Percentiles rank a stretch among this genome's conserved stretches.
phyloP scores from a whole-genome alignment of 2,888 invertebrate species.

The Timema cristinae region DNA sequence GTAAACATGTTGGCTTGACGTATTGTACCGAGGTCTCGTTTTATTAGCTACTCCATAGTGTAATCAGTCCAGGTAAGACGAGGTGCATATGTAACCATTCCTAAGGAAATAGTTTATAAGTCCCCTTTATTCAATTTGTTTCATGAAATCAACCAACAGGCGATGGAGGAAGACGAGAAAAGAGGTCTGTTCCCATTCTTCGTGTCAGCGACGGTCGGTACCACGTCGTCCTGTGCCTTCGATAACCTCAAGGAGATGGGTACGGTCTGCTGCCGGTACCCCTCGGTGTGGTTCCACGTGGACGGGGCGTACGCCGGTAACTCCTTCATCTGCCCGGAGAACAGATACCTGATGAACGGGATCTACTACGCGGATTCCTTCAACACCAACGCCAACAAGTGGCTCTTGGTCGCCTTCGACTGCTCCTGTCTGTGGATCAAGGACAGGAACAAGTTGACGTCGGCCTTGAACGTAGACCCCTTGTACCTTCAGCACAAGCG shows the following conservation, averaged over 20 bases:
- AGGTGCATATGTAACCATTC: too few species aligned
- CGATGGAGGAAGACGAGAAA: conserved; percentile 67
- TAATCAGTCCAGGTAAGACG: too few species aligned
- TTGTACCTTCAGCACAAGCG: conserved; percentile 80
- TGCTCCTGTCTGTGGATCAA: conserved; percentile 79
- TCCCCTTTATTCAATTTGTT: too few species aligned
- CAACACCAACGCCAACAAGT: conserved; percentile 86
- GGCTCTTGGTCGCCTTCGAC: conserved; percentile 80
- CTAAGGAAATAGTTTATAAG: too few species aligned
- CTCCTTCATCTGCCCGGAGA: conserved; percentile 80
- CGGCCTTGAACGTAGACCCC: conserved; percentile 82
- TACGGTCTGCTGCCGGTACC: conserved; percentile 59
- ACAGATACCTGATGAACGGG: conserved; percentile 60
- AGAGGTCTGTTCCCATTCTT: conserved; percentile 78
- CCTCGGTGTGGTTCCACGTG: conserved; percentile 76
- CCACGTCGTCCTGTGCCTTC: conserved; percentile 79
- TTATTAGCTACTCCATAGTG: too few species aligned
- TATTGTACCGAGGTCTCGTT: too few species aligned
- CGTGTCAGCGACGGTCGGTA: conserved; percentile 76
- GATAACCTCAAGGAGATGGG: conserved; percentile 77
- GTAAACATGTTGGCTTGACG: too few species aligned
- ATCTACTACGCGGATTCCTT: conserved; percentile 78
- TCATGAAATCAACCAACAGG: conserved; percentile 35
- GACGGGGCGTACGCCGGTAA: conserved; percentile 87
- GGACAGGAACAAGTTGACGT: conserved; percentile 70